Conservation (phyloP, 2,888 invertebrate species). For the Eudemis profundana region DNA sequence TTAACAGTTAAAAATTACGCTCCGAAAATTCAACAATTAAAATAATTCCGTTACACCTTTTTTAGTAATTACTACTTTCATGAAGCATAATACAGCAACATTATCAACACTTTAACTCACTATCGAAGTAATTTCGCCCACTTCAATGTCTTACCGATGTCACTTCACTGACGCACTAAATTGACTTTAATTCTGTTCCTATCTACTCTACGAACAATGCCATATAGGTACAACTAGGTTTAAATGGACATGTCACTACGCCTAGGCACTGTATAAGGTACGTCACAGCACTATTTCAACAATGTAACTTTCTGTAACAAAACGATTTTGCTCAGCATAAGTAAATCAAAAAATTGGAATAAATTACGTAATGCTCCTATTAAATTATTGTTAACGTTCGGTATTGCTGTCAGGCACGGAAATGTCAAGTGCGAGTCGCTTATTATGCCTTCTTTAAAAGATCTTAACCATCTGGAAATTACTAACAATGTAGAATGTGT, state of each 20-base stretch:
- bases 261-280: conserved; percentile 70
- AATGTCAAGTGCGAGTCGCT: conserved; percentile 35
- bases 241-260: conserved; percentile 72
- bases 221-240: conserved; percentile 50
- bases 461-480: no score
- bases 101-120: no score
- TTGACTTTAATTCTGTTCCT: conserved; percentile 12
- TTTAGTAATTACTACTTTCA: no score
- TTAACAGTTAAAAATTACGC: no score
- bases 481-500: no score
- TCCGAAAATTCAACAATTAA: no score
- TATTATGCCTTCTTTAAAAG: neutral
- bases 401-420: conserved; percentile 28
- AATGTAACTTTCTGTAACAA: conserved; percentile 27
- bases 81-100: no score
- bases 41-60: no score
- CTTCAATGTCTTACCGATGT: neutral
- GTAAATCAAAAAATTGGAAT: conserved; percentile 17
- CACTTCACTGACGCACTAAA: conserved; percentile 8
- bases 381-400: conserved; percentile 23
- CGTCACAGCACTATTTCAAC: conserved; percentile 60
- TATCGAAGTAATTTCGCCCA: neutral
- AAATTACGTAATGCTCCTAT: conserved; percentile 25
- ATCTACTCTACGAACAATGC: conserved; percentile 21
- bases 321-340: neutral